These are phyloP conservation scores for Aradophagus sp. DNA, from an alignment of 1,140 invertebrate genomes.

Conservation along the genomic window DNA sequence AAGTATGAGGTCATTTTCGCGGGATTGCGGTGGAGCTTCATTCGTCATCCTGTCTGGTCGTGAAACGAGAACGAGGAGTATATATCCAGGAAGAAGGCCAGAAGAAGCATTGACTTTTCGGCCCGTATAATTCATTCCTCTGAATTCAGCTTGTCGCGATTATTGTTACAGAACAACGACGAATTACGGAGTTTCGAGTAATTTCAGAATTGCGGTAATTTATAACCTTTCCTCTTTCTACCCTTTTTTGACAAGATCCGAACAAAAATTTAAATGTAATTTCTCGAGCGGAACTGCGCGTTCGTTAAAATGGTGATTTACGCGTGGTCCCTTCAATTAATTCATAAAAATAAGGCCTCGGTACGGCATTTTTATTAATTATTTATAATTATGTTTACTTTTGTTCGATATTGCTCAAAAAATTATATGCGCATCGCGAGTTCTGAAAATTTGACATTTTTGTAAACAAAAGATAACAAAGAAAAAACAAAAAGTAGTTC, in stretches of 20 bases:
- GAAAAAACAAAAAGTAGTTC: neutral
- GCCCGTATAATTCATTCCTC: constrained; percentile 32
- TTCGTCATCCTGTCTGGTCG: constrained; percentile 49
- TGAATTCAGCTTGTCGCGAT: constrained; percentile 32
- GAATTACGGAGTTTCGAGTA: constrained; percentile 7
- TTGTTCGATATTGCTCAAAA: too few relatives aligned
- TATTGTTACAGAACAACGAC: constrained; percentile 28
- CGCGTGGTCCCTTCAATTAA: too few relatives aligned
- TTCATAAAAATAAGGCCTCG: too few relatives aligned
- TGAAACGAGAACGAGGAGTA: constrained; percentile 33
- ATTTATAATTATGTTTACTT: too few relatives aligned
- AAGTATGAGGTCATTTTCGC: constrained; percentile 44
- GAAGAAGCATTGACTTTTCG: constrained; percentile 24
- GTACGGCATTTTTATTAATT: too few relatives aligned
- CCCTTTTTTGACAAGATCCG: too few relatives aligned
- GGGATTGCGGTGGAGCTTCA: constrained; percentile 45
- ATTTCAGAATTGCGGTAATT: too few relatives aligned
- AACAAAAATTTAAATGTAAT: too few relatives aligned
- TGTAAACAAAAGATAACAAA: constrained; percentile 1
- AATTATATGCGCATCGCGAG: too few relatives aligned
- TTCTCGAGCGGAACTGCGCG: too few relatives aligned
- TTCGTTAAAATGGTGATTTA: too few relatives aligned
- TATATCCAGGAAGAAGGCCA: constrained; percentile 27
- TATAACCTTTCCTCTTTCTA: too few relatives aligned
- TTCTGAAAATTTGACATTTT: neutral